Evolutionary conservation across 2,113 vertebrate genomes (phyloP), one percentile per base, ranked within the genome.

Genomic region (Muntiacus muntjak): DNA sequence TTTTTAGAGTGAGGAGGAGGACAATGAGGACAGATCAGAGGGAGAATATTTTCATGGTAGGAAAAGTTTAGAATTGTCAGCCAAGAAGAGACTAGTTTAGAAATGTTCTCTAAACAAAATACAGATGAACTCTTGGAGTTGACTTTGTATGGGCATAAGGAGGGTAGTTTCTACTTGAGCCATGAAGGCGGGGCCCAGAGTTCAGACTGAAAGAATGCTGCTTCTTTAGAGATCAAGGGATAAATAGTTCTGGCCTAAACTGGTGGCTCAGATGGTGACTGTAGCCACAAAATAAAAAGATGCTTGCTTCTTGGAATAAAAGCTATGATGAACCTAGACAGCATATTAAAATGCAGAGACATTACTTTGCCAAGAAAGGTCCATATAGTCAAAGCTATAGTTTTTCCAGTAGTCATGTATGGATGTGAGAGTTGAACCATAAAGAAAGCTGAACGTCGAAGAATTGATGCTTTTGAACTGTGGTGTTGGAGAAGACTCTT

Each of bases 61-160:
- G 67, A 86, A 13, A 91, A 91, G 14, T 92, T 91, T 78, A 82
- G 87, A 92, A 57, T 91, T 64, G 40, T 91, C 71, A 30, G 52
- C 15, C 52, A 84, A 43, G 78, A 57, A 50, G 52, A 95, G 52
- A 74, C 45, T 74, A 92, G 50, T 81, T 95, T 94, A 81, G 33
- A 92, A 92, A 62, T 96, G 21, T 95, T 97, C 21, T 95, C 47
- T 14, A 54, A 82, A 76, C 19, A 87, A 64, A 94, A 67, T 36
- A 64, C 40, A 82, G 85, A 78, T 45, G 45, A 64, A 57, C 43
- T 52, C 33, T 86, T 57, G 36, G 43, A 87, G 12, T 76, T 94
- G 88, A 47, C 50, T 94, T 92, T 92, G 78, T 71, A 40, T 74
- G 74, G 17, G 87, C 40, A 16, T 81, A 43, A 81, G 26, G 23